Conservation (phyloP, 2,113 vertebrate species). For the Alethe diademata region DNA sequence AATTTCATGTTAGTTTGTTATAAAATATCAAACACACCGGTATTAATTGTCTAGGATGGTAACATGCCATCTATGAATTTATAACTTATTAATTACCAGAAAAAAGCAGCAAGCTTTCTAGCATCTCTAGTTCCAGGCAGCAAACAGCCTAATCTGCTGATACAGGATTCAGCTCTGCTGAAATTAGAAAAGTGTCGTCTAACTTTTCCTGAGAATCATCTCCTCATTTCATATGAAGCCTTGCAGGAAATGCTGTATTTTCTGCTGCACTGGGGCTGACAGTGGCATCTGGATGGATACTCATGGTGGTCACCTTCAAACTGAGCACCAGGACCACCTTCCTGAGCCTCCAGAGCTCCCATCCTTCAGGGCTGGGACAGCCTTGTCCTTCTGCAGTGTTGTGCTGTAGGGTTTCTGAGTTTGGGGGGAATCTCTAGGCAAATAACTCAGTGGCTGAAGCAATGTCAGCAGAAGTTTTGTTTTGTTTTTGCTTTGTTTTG, state of each 20-base stretch:
- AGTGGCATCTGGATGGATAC: not conserved
- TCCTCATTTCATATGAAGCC: not conserved
- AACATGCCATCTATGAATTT: not conserved
- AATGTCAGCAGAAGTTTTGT: not conserved
- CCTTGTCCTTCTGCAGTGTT: not conserved
- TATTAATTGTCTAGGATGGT: not conserved
- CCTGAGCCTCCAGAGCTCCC: too few relatives aligned
- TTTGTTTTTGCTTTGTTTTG: not conserved
- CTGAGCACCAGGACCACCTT: not conserved
- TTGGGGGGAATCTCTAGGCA: not conserved
- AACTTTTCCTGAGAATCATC: not conserved
- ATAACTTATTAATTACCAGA: not conserved
- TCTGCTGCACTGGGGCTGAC: not conserved
- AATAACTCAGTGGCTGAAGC: not conserved
- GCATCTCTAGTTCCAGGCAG: not conserved
- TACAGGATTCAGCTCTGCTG: not conserved
- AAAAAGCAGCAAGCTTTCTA: not conserved
- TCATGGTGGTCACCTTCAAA: not conserved
- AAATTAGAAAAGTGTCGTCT: not conserved
- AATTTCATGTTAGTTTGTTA: not conserved
- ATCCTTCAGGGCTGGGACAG: not conserved
- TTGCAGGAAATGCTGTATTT: not conserved
- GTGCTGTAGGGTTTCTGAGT: not conserved
- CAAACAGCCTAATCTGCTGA: not conserved
- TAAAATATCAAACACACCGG: not conserved